A percentile compares a stretch with the other conserved stretches of the same genome.
phyloP scores from a whole-genome alignment of 2,797 vertebrate genomes.

The Sphenopsis melanotis region DNA sequence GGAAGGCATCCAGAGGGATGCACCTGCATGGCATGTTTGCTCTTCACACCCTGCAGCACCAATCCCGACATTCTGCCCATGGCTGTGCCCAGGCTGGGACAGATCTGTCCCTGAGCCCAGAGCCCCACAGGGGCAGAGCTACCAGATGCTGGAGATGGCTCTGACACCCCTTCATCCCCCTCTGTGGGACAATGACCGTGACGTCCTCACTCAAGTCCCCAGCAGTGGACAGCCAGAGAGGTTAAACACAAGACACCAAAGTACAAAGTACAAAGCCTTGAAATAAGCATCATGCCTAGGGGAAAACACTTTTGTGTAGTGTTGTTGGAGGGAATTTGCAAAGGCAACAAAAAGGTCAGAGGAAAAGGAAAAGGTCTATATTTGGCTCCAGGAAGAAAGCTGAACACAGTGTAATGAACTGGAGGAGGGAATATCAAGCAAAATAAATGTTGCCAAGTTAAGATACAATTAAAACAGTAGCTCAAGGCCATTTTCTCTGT shows the following conservation, averaged over 20 bases:
- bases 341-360: constrained; percentile 1
- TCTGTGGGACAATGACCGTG: not conserved
- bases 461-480: not conserved
- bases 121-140: not conserved
- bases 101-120: not conserved
- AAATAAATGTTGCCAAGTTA: not conserved
- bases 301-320: not conserved
- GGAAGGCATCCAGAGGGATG: not conserved
- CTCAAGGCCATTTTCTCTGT: not conserved
- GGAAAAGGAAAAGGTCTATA: constrained; percentile 4
- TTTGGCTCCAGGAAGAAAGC: not conserved
- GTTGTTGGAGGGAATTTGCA: not conserved
- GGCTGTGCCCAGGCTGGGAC: not conserved
- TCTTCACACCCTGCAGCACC: too few species aligned
- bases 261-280: not conserved
- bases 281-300: not conserved
- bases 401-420: not conserved
- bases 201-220: not conserved
- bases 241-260: not conserved
- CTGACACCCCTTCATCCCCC: not conserved
- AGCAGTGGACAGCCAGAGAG: not conserved
- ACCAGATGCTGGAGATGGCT: not conserved
- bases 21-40: too few species aligned
- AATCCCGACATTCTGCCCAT: too few species aligned
- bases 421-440: not conserved